Conservation (phyloP, 2,113 vertebrate genomes). For the Gnathonemus longibarbis region DNA sequence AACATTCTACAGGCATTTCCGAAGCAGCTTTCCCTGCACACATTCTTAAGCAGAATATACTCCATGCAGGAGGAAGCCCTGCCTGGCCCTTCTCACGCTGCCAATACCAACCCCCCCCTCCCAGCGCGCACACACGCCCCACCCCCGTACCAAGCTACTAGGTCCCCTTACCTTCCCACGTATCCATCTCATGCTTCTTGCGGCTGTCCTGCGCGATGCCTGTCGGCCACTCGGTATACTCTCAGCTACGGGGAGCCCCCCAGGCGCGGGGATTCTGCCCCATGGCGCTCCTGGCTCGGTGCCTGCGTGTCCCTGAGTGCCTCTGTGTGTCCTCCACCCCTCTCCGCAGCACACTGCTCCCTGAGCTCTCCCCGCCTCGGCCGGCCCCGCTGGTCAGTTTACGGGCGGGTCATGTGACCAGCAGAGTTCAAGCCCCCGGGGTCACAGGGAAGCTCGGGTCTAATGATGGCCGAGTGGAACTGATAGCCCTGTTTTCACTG, state of each 20-base stretch:
- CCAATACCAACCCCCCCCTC: not conserved
- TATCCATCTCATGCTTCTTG: slow-evolving; percentile 85
- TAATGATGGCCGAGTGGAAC: slow-evolving; percentile 82
- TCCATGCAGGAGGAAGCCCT: not conserved
- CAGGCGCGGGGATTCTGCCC: slow-evolving; percentile 52
- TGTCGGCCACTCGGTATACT: slow-evolving; percentile 71
- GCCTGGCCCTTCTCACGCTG: not conserved
- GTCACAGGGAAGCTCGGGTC: slow-evolving; percentile 77
- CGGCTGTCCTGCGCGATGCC: slow-evolving; percentile 50
- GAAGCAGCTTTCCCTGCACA: not conserved
- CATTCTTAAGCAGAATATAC: not conserved
- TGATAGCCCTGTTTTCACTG: slow-evolving; percentile 75
- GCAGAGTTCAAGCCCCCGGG: slow-evolving; percentile 83
- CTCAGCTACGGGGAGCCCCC: slow-evolving; percentile 51
- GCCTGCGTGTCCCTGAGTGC: slow-evolving; percentile 14
- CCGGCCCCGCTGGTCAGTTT: slow-evolving; percentile 78
- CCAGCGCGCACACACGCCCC: not conserved
- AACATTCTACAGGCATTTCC: not conserved
- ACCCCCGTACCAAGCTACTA: not conserved
- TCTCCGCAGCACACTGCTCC: slow-evolving; percentile 59
- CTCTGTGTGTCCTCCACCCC: slow-evolving; percentile 31
- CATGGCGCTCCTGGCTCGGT: slow-evolving; percentile 54
- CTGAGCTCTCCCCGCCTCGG: slow-evolving; percentile 58
- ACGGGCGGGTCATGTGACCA: slow-evolving; percentile 82
- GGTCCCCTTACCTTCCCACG: slow-evolving; percentile 80